Base-by-base conservation (phyloP, 2,797 vertebrate genomes). In the Sebastolobus altivelis region DNA sequence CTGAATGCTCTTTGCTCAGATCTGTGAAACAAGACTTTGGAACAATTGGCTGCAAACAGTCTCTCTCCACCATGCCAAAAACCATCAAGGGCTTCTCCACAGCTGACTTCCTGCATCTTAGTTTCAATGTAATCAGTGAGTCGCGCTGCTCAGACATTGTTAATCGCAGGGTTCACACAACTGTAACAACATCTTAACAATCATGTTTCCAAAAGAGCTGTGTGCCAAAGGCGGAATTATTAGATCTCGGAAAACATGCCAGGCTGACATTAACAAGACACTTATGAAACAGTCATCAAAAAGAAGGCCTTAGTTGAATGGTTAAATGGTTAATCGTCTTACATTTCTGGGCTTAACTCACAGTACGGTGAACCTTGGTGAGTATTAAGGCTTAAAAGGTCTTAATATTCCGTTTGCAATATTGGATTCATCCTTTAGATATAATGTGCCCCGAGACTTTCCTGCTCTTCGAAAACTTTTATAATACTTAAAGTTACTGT, bases 121-220 rank as follows among this genome's bases (percentile, higher is more conserved):
- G 58, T 81, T 83, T 89, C 79, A 91, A 83, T 92, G 85, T 62
- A 89, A 85, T 88, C 89, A 88, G 46, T 33, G 88, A 87, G 79
- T 82, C 81, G 54, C 31, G 72, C 84, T 73, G 69, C 84, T 89
- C 80, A 84, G 67, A 92, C 84, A 83, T 86, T 92, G 86, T 90
- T 89, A 77, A 85, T 93, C 77, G 80, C 77, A 63, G 68, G 63
- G 79, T 84, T 86, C 86, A 85, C 61, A 80, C 86, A 90, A 91
- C 77, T 89, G 84, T 68, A 75, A 79, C 87, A 71, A 80, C 88
- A 89, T 91, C 83, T 91, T 76, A 87, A 91, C 87, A 92, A 88
- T 82, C 83, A 43, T 66, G 75, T 79, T 82, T 83, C 58, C 29
- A 84, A 80, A 80, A 70, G 83, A 78, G 78, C 63, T n/a, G 68